These are phyloP conservation scores for Drosophila punjabiensis DNA, from an alignment of 1,140 invertebrate species.

Conservation along the genomic window DNA sequence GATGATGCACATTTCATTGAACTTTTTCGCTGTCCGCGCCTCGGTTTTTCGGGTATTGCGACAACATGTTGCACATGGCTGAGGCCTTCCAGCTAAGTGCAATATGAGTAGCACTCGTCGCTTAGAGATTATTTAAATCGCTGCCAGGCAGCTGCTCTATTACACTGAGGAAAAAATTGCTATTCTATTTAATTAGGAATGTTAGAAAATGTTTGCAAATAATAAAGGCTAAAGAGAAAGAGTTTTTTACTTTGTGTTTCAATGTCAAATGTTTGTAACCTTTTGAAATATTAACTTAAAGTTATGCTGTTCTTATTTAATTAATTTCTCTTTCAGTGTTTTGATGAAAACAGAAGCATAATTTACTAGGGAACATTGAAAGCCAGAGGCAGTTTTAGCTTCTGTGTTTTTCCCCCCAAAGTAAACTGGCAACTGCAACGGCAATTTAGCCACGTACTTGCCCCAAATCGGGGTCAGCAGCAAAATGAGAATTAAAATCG, in stretches of 20 bases:
- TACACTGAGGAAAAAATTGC: conserved; percentile 1
- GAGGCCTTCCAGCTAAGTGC: conserved; percentile 66
- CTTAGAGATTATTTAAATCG: conserved; percentile 72
- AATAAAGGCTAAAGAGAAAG: too few relatives aligned
- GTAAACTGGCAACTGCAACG: conserved; percentile 9
- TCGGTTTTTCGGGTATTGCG: conserved; percentile 55
- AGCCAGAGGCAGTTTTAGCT: conserved; percentile 6
- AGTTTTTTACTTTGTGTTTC: too few relatives aligned
- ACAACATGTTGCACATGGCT: conserved; percentile 80
- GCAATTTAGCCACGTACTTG: conserved; percentile 42
- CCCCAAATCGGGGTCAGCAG: conserved; percentile 23
- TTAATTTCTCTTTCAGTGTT: conserved; percentile 4
- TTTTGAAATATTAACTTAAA: too few relatives aligned
- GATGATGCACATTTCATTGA: conserved; percentile 68
- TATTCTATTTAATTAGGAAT: not conserved
- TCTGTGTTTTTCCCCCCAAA: not conserved
- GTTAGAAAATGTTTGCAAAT: not conserved
- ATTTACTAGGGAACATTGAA: not conserved
- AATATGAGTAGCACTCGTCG: conserved; percentile 78
- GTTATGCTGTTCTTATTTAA: too few relatives aligned
- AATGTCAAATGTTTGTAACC: too few relatives aligned
- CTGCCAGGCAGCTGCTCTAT: conserved; percentile 44
- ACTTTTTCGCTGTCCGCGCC: conserved; percentile 56
- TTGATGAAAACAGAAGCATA: not conserved
- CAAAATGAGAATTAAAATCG: conserved; percentile 14